phyloP scores from a whole-genome alignment of 2,888 invertebrate species.

The Cremastinae sp. region DNA sequence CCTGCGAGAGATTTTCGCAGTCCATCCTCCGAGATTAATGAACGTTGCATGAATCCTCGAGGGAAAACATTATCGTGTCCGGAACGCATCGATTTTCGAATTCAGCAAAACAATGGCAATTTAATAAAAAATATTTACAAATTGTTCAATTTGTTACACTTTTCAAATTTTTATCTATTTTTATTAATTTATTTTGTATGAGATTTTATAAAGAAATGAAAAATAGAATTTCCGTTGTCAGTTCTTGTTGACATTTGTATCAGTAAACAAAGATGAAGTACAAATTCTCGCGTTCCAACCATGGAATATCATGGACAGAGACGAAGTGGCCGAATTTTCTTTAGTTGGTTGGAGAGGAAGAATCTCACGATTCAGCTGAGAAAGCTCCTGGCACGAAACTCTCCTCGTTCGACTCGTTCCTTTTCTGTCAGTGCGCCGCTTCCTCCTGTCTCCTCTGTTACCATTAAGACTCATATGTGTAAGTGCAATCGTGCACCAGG shows the following conservation, averaged over 20 bases:
- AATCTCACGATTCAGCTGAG: constrained; percentile 50
- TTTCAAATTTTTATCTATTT: too few species aligned
- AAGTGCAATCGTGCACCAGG: constrained; percentile 67
- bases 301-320: constrained; percentile 14
- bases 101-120: constrained; percentile 28
- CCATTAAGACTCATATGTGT: constrained; percentile 19
- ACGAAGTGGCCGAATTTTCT: constrained; percentile 9
- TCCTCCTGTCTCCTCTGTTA: constrained; percentile 39
- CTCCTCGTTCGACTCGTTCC: constrained; percentile 48
- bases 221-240: too few species aligned
- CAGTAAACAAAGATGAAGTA: constrained; percentile 37
- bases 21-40: constrained; percentile 41
- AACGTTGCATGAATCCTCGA: constrained; percentile 20
- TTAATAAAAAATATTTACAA: not conserved
- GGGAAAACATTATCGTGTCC: constrained; percentile 27
- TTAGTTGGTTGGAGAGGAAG: constrained; percentile 30
- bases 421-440: constrained; percentile 6
- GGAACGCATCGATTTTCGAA: constrained; percentile 40
- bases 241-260: too few species aligned
- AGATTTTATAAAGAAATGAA: too few species aligned
- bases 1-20: constrained; percentile 20
- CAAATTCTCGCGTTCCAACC: not conserved
- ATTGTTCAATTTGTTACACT: too few species aligned
- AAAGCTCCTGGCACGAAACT: constrained; percentile 60
- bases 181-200: too few species aligned